Base-by-base conservation (phyloP, 2,113 vertebrate genomes). In the Hippocampus comes region DNA sequence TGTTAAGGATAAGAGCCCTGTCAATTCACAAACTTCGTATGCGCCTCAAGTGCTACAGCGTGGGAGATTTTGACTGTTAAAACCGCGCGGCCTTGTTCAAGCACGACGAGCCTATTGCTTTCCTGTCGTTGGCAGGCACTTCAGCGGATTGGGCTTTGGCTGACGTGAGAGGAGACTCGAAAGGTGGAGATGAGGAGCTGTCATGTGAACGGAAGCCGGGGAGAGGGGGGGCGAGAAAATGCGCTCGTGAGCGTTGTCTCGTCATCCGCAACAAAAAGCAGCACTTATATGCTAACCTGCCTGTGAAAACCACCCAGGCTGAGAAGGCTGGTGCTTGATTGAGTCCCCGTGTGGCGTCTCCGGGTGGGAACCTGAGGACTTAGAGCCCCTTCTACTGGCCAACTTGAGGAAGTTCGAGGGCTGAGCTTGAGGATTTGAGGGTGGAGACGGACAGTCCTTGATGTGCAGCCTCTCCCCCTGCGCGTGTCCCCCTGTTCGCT, bases 91-190 rank as follows among this genome's bases (percentile, higher is more conserved):
- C 34, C 34, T 5, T 38, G 34, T 15, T 79, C 69, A 76, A 73
- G 23, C 20, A 46, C 34, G 64, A 66, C 34, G 41, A 12, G 30
- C 42, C 83, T 87, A 89, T 87, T 90, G 87, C 91, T 89, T 86
- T 82, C 82, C 82, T 85, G 81, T 82, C 81, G 73, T 76, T 81
- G 75, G 67, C 85, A 89, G 88, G 88, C 90, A 89, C 90, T 90
- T 90, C 86, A 87, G 76, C 82, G 81, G 85, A 80, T 80, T 55
- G 84, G 86, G 82, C 87, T 85, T 88, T 86, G 86, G 89, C 78
- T 87, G 88, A 84, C 84, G 83, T 53, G 69, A 73, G 77, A 63
- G 59, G 38, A 61, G 43, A 25, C 10, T 8, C 65, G 4, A 66
- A n/a, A 48, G 56, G 42, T n/a, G 42, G 27, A 34, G 49, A 68